These are phyloP conservation scores for Philotrypesis tridentata DNA, from an alignment of 1,140 invertebrate genomes.

Conservation along the genomic window DNA sequence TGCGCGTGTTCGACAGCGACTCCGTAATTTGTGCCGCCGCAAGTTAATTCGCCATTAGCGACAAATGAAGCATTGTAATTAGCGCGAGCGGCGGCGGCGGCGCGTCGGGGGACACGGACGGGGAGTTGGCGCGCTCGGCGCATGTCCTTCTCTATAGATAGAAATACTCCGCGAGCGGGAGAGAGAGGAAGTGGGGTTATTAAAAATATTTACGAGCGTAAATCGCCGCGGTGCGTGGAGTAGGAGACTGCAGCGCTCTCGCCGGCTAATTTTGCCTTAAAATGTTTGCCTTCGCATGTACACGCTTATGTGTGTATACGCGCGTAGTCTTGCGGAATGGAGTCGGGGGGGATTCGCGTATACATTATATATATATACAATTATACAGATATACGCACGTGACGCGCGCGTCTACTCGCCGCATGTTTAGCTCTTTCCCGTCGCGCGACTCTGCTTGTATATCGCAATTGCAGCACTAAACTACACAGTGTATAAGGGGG, in stretches of 20 bases:
- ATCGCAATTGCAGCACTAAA: neutral
- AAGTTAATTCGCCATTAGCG: too few species aligned
- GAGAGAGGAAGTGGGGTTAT: neutral
- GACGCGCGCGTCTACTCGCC: too few species aligned
- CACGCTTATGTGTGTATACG: neutral
- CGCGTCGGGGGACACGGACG: too few species aligned
- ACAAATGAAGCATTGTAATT: too few species aligned
- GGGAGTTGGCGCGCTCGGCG: neutral
- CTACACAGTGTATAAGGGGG: neutral
- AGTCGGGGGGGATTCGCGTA: neutral
- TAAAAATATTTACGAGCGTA: neutral
- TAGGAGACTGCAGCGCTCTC: too few species aligned
- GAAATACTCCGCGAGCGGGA: too few species aligned
- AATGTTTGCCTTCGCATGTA: neutral
- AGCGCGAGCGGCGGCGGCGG: too few species aligned
- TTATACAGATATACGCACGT: neutral
- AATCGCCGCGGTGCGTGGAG: neutral
- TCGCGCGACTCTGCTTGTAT: neutral
- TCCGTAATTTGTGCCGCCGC: too few species aligned
- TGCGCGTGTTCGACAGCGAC: too few species aligned
- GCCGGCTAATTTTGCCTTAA: neutral
- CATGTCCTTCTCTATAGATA: neutral
- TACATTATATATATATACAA: neutral
- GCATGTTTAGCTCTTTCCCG: too few species aligned
- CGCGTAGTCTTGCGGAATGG: neutral